Base-by-base conservation (phyloP, 2,888 invertebrate species). In the Meloe dianella region DNA sequence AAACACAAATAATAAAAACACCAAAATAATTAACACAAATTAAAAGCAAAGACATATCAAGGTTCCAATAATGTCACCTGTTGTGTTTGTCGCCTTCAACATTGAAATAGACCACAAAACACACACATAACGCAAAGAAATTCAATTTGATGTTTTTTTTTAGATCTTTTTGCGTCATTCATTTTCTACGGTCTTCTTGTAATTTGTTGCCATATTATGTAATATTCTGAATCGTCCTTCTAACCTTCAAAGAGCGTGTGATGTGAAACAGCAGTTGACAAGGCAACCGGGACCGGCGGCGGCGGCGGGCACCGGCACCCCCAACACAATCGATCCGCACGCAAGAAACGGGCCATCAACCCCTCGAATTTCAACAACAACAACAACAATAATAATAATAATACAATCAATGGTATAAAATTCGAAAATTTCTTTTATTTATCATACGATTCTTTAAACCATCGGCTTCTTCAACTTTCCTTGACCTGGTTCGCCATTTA, bases 41-140 rank as follows among this genome's bases (percentile, higher is more conserved):
- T 10, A 60, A 10, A 32, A 60, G 22, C 24, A 35, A 61, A 61
- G 30, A 29, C 24, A 14, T 14, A 57, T 27, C 27, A 24, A 57
- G 29, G n/a, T 57, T 20, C 51, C 8, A 24, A 14, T 22, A 22
- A 38, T 20, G 35, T 20, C 38, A 77, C 75, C 77, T 73, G 71
- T 69, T 74, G 73, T 74, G 67, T 71, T 61, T n/a, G 65, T 29
- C 57, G 41, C 20, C 54, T 24, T 41, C 54, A n/a, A 56, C 22
- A 29, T 51, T 32, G n/a, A 61, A 47, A 17, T 41, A 35, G 9
- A 35, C n/a, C n/a, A n/a, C n/a, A n/a, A n/a, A n/a, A n/a, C n/a
- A n/a, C n/a, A n/a, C n/a, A 35, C 35, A 35, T 10, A 35, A 35
- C 38, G 14, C 12, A 14, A 38, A 38, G 38, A 38, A 38, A 12